Evolutionary conservation across 1,140 invertebrate genomes (phyloP).

Genomic region (Neodiprion pinetum): DNA sequence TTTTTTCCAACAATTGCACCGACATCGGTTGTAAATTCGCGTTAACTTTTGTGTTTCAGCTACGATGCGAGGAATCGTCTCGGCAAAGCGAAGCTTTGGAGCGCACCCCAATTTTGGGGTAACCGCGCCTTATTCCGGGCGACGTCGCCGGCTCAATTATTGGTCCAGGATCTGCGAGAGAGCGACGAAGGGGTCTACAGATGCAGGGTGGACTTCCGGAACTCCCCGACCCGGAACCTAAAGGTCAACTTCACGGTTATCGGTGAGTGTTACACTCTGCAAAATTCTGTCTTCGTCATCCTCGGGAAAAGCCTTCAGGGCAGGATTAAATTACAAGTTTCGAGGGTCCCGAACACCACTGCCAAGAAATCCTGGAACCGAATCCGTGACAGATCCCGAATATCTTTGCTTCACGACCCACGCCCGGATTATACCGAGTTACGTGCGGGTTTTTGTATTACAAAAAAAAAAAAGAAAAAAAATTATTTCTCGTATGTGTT

Average conservation of each 20-base stretch:
- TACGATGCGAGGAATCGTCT: constrained; percentile 82
- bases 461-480: no score
- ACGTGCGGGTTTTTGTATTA: no score
- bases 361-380: no score
- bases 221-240: constrained; percentile 84
- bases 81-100: constrained; percentile 79
- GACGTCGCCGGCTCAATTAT: constrained; percentile 72
- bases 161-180: constrained; percentile 74
- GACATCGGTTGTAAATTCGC: no score
- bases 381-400: no score
- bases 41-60: constrained; percentile 63
- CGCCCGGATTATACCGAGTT: no score
- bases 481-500: no score
- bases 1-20: no score
- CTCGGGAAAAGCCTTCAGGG: no score
- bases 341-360: no score
- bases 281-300: not conserved
- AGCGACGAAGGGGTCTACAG: constrained; percentile 83
- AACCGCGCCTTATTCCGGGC: constrained; percentile 78
- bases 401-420: no score
- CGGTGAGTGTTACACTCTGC: constrained; percentile 67
- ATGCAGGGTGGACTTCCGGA: constrained; percentile 87
- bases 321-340: no score
- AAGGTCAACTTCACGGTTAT: constrained; percentile 89
- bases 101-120: constrained; percentile 79